phyloP scores from a whole-genome alignment of 2,888 invertebrate species.

The Rhabditoides inermis region DNA sequence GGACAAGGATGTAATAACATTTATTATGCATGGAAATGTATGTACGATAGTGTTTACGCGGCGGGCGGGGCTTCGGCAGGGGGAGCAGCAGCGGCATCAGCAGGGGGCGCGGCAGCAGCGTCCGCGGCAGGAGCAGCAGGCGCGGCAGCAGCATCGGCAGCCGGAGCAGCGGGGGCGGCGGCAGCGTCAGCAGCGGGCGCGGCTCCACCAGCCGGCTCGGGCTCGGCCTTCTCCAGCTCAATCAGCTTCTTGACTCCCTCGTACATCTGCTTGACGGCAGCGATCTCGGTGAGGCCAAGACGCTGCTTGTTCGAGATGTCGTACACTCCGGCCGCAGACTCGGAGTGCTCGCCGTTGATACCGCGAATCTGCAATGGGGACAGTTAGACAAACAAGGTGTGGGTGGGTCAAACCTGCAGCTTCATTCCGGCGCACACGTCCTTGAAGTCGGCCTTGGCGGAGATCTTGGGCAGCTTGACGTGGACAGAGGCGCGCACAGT shows the following conservation, averaged over 20 bases:
- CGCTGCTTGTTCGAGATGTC: conserved; percentile 73
- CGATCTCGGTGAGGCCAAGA: conserved; percentile 69
- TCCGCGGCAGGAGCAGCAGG: not conserved
- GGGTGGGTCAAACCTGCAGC: conserved; percentile 67
- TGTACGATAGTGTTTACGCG: too few relatives aligned
- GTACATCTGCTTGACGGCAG: too few relatives aligned
- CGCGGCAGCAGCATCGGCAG: too few relatives aligned
- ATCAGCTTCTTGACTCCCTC: too few relatives aligned
- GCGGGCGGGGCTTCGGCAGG: too few relatives aligned
- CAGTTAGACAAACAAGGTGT: not conserved
- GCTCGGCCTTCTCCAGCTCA: too few relatives aligned
- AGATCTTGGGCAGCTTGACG: conserved; percentile 68
- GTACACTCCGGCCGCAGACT: conserved; percentile 79
- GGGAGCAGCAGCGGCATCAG: too few relatives aligned
- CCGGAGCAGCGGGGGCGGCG: too few relatives aligned
- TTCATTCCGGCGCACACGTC: conserved; percentile 72
- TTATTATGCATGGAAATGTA: not conserved
- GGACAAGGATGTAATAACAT: not conserved
- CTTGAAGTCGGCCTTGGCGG: conserved; percentile 49
- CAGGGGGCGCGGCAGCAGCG: too few relatives aligned
- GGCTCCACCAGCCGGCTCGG: too few relatives aligned
- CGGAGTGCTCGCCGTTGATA: conserved; percentile 65
- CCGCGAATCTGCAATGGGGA: conserved; percentile 65
- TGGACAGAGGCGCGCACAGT: conserved; percentile 91
- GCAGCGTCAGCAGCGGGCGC: conserved; percentile 49